Evolutionary conservation across 2,797 vertebrate species (phyloP), one percentile per base, ranked within the genome.

Genomic region (Leptodactylus fallax): DNA sequence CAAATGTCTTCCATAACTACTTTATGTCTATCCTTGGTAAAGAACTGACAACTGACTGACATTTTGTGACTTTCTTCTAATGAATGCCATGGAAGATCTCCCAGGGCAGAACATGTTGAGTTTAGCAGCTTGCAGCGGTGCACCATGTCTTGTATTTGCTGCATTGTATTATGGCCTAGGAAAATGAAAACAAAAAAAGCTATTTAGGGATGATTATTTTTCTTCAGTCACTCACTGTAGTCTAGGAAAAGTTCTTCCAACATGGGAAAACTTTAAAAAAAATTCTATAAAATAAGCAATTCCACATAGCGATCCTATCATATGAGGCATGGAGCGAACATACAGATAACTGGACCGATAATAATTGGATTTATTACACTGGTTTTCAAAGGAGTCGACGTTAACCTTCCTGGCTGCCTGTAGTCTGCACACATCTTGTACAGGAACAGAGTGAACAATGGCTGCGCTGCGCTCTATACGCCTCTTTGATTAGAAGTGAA

Each of bases 401-500:
- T 47, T 51, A 51, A 76, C 56, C 71, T 85, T 21, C 25, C 47
- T 14, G 55, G 21, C 45, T 27, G 80, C 55, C 19, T 83, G 56
- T 49, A 87, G 60, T 61, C 74, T 19, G 87, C 27, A 83, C 79
- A 77, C 71, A 78, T 55, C 72, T 78, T 79, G 79, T 77, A 83
- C 45, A 78, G 67, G 56, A 76, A 87, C 45, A 82, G n/a, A n/a
- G 58, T 23, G 55, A 82, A 87, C 86, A 74, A 88, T 85, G 69
- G 69, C 79, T 5, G 17, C 56, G 6, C 16, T 58, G 83, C 78
- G 81, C 58, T 81, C 77, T 85, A 74, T 81, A 79, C 58, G 78
- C 83, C 76, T 85, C 83, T 88, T 81, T 88, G 69, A 88, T 88
- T 89, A 89, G 79, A 78, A 60, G 19, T 89, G 79, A 89, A 82